Evolutionary conservation across 2,113 vertebrate genomes (phyloP).

Genomic region (Datnioides undecimradiatus): DNA sequence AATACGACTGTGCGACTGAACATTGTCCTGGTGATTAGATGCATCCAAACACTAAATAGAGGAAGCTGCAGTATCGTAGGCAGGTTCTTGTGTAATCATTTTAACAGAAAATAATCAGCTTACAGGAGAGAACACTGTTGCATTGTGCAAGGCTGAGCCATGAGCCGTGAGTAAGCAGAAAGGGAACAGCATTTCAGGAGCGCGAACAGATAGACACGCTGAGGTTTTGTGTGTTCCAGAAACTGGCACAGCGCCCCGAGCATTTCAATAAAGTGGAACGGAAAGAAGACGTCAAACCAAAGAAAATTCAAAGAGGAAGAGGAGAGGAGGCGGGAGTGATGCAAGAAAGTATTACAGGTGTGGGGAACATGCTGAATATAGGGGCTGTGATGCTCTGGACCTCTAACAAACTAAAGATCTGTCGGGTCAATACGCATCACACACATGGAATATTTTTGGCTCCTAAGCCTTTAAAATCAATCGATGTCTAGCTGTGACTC

Average conservation of each 20-base stretch:
- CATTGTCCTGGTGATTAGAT: constrained; percentile 10
- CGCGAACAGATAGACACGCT: constrained; percentile 6
- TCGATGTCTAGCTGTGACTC: neutral
- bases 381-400: neutral
- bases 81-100: constrained; percentile 41
- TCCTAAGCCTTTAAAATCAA: neutral
- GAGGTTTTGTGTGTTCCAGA: constrained; percentile 52
- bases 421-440: neutral
- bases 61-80: constrained; percentile 1
- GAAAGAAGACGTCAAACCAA: neutral
- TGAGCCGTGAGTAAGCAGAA: constrained; percentile 52
- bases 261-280: constrained; percentile 41
- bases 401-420: neutral
- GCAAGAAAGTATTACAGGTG: neutral
- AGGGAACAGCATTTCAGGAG: constrained; percentile 18
- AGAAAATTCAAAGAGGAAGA: neutral
- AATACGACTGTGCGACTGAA: neutral
- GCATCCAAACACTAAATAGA: constrained; percentile 9
- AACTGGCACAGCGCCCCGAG: constrained; percentile 54
- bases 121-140: constrained; percentile 44
- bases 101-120: constrained; percentile 50
- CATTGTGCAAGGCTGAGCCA: constrained; percentile 36
- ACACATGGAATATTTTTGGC: neutral
- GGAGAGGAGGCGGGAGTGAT: no score
- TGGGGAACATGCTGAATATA: neutral